Evolutionary conservation across 2,113 vertebrate genomes (phyloP).

Genomic region (Balaeniceps rex): DNA sequence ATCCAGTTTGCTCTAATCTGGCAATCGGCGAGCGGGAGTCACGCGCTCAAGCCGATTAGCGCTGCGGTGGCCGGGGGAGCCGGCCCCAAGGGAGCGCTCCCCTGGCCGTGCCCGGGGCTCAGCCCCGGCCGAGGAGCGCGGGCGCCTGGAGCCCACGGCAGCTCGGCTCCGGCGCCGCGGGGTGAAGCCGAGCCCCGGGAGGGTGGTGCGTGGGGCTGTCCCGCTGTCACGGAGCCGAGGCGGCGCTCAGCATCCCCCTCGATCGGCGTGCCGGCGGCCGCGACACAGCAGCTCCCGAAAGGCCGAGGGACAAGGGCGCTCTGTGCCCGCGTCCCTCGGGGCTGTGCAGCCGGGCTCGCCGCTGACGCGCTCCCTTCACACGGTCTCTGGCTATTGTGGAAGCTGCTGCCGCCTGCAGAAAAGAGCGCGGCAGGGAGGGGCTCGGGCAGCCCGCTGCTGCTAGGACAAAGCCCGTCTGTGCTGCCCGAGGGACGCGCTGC

Average conservation of each 20-base stretch:
- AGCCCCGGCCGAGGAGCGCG: neutral
- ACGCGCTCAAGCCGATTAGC: neutral
- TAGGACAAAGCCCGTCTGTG: neutral
- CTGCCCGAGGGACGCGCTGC: neutral
- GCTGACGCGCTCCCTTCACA: neutral
- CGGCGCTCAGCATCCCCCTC: neutral
- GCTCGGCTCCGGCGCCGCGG: neutral
- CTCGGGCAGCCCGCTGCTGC: neutral
- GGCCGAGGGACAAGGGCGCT: neutral
- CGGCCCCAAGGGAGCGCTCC: neutral
- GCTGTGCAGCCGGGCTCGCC: neutral
- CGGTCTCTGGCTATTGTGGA: neutral
- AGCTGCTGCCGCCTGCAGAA: neutral
- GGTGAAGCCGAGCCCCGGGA: neutral
- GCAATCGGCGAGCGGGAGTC: neutral
- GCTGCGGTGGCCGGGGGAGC: neutral
- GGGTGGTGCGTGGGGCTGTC: neutral
- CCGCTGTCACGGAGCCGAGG: neutral
- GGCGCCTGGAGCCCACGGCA: neutral
- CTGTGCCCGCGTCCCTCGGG: neutral
- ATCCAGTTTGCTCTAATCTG: neutral
- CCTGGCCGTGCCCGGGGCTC: neutral
- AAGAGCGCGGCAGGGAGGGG: neutral
- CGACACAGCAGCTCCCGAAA: neutral
- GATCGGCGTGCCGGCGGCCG: fast-evolving